Percentiles rank a stretch among this genome's conserved stretches.
phyloP scores from a whole-genome alignment of 2,888 invertebrate genomes.

The Brachyptera putata region DNA sequence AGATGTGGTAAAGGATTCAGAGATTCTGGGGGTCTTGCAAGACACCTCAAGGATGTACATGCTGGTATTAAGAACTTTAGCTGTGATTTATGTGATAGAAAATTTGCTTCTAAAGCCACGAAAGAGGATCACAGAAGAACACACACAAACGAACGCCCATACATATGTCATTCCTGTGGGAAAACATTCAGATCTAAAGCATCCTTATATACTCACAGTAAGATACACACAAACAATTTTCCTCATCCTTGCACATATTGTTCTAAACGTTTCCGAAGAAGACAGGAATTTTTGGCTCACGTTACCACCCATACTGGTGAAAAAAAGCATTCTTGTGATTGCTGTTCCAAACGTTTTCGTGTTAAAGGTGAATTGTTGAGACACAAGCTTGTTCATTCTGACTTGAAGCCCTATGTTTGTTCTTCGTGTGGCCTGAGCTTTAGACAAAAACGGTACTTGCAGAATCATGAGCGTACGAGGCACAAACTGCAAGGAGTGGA shows the following conservation, averaged over 20 bases:
- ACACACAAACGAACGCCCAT: constrained; percentile 43
- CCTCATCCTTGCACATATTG: constrained; percentile 58
- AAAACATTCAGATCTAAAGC: constrained; percentile 61
- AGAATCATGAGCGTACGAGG: constrained; percentile 45
- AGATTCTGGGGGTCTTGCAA: constrained; percentile 55
- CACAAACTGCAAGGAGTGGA: constrained; percentile 31
- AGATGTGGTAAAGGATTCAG: constrained; percentile 63
- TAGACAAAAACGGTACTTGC: constrained; percentile 52
- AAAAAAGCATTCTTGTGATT: constrained; percentile 49
- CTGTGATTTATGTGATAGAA: constrained; percentile 49
- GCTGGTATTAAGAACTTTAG: constrained; percentile 46
- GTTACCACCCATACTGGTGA: constrained; percentile 54
- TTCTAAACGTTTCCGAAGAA: constrained; percentile 52
- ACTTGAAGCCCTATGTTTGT: constrained; percentile 41
- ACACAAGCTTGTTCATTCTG: constrained; percentile 51
- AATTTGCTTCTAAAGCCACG: constrained; percentile 50
- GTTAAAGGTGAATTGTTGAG: constrained; percentile 29
- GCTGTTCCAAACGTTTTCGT: constrained; percentile 44
- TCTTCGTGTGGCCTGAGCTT: constrained; percentile 39
- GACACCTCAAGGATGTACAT: constrained; percentile 52
- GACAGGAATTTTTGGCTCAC: constrained; percentile 53
- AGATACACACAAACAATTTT: constrained; percentile 54
- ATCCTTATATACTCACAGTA: constrained; percentile 58
- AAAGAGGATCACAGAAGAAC: constrained; percentile 45
- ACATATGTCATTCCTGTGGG: constrained; percentile 48